Conservation (phyloP, 2,113 vertebrate genomes). For the Alectura lathami region DNA sequence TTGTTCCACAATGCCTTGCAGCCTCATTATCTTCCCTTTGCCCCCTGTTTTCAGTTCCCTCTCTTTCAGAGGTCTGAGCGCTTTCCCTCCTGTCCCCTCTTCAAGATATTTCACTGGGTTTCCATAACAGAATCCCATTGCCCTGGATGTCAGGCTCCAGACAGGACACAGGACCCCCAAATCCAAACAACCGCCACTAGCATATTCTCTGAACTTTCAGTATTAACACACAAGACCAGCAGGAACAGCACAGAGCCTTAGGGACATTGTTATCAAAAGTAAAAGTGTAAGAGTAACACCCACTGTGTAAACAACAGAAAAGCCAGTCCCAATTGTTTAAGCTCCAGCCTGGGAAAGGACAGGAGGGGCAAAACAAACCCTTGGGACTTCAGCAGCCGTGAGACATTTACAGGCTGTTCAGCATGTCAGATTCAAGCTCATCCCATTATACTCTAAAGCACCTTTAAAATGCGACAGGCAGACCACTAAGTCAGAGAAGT, state of each 20-base stretch:
- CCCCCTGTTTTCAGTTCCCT: not conserved
- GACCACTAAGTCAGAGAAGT: not conserved
- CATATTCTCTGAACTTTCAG: not conserved
- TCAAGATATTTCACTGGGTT: not conserved
- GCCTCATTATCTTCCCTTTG: not conserved
- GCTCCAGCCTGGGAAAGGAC: not conserved
- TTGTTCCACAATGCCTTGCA: not conserved
- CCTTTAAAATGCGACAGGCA: not conserved
- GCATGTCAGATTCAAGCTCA: not conserved
- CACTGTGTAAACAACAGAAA: constrained; percentile 21
- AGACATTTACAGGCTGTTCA: not conserved
- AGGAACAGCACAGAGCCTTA: not conserved
- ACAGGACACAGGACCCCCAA: rapidly evolving
- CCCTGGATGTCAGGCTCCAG: not conserved
- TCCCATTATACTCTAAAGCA: not conserved
- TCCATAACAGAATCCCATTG: not conserved
- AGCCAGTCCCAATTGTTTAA: not conserved
- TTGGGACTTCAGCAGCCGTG: not conserved
- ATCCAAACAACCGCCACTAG: not conserved
- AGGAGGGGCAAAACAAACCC: not conserved
- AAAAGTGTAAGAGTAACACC: not conserved
- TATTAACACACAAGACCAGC: not conserved
- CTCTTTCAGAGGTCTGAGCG: not conserved
- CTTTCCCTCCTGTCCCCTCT: not conserved
- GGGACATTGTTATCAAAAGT: not conserved